phyloP scores from a whole-genome alignment of 2,888 invertebrate species.

The Keiferia lycopersicella region DNA sequence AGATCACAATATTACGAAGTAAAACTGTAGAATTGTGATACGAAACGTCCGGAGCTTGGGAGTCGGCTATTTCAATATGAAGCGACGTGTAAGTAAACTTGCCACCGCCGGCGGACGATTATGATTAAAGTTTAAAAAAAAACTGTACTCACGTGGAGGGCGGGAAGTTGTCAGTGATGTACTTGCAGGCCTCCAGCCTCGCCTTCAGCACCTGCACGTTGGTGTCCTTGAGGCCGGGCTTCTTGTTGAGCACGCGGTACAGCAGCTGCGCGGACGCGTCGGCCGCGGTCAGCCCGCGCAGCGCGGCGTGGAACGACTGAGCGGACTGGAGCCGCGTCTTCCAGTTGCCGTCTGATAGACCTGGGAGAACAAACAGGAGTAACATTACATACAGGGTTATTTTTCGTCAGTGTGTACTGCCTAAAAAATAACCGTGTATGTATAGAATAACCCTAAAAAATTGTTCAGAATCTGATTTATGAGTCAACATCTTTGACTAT shows the following conservation, averaged over 20 bases:
- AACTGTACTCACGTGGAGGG: constrained; percentile 85
- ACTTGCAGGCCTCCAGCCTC: constrained; percentile 89
- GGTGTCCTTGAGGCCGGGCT: constrained; percentile 94
- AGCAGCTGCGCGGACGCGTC: constrained; percentile 88
- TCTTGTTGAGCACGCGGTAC: constrained; percentile 87
- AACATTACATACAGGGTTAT: background rate
- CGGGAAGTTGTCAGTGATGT: constrained; percentile 88
- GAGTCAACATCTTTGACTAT: too few relatives aligned
- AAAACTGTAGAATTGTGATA: too few relatives aligned
- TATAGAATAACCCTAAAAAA: too few relatives aligned
- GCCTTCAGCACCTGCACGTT: constrained; percentile 95
- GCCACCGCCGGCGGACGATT: too few relatives aligned
- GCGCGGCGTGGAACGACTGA: constrained; percentile 84
- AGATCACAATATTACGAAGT: too few relatives aligned
- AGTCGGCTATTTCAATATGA: too few relatives aligned
- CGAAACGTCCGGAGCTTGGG: too few relatives aligned
- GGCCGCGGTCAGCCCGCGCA: constrained; percentile 83
- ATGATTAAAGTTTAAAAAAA: too few relatives aligned
- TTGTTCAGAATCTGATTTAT: too few relatives aligned
- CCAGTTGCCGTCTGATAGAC: constrained; percentile 91
- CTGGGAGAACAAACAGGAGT: constrained; percentile 47
- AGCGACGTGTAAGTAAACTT: too few relatives aligned
- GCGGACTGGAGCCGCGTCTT: constrained; percentile 89
- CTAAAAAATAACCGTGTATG: too few relatives aligned
- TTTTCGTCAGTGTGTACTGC: too few relatives aligned